A percentile compares a stretch with the other conserved stretches of the same genome.
phyloP scores from a whole-genome alignment of 1,140 invertebrate genomes.

The Hestina assimilis region DNA sequence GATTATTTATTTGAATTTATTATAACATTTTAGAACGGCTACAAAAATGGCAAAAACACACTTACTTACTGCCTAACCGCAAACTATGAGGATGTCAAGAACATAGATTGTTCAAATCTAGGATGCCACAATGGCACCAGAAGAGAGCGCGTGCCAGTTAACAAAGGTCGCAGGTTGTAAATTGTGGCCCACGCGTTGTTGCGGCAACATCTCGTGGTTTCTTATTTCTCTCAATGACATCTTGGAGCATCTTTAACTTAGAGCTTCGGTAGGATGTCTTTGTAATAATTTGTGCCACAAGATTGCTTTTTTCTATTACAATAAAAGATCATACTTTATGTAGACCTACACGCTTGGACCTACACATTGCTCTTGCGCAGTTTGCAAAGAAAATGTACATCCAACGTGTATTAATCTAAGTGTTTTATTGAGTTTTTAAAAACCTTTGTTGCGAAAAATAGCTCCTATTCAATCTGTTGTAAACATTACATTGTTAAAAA shows the following conservation, averaged over 20 bases:
- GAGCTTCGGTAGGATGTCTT: not conserved
- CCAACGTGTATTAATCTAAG: too few relatives aligned
- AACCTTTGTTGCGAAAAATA: too few relatives aligned
- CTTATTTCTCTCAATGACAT: conserved; percentile 28
- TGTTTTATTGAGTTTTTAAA: too few relatives aligned
- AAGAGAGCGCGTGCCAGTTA: conserved; percentile 29
- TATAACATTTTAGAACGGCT: not conserved
- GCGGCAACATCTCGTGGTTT: conserved; percentile 26
- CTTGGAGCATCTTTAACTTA: not conserved
- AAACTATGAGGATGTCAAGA: conserved; percentile 24
- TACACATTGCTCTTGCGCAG: too few relatives aligned
- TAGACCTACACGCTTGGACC: too few relatives aligned
- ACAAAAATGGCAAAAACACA: not conserved
- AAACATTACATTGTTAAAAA: not conserved
- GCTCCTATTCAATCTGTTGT: not conserved
- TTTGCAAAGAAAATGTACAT: too few relatives aligned
- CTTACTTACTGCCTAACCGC: conserved; percentile 5
- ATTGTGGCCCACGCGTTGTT: conserved; percentile 18
- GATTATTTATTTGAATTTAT: too few relatives aligned
- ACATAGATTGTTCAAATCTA: conserved; percentile 20
- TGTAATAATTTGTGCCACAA: not conserved
- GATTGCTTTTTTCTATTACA: not conserved
- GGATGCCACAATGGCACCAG: conserved; percentile 21
- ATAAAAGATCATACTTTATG: not conserved
- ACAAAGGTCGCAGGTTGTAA: conserved; percentile 30